Evolutionary conservation across 2,113 vertebrate species (phyloP).

Genomic region (Cyprinodon variegatus): DNA sequence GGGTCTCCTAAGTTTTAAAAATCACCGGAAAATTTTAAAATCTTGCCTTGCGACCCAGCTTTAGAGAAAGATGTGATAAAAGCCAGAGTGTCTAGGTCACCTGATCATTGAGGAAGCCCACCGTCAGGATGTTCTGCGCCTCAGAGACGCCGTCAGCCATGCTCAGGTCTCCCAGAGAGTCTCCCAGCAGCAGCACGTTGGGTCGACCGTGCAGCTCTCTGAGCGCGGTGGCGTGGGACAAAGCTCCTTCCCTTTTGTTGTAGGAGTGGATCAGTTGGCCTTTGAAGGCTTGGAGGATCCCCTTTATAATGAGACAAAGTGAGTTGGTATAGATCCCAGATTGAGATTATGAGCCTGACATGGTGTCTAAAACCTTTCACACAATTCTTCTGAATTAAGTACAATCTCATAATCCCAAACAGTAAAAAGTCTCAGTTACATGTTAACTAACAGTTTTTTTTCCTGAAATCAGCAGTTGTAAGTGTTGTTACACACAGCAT

Average conservation of each 20-base stretch:
- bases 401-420: too few species aligned
- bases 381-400: too few species aligned
- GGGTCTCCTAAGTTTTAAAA: too few species aligned
- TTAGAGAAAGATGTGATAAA: neutral
- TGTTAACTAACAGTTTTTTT: too few species aligned
- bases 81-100: constrained; percentile 49
- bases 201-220: constrained; percentile 79
- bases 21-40: too few species aligned
- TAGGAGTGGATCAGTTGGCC: constrained; percentile 88
- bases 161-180: constrained; percentile 89
- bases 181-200: constrained; percentile 87
- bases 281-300: constrained; percentile 84
- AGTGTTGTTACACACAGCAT: constrained; percentile 74
- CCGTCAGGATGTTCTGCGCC: constrained; percentile 84
- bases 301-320: constrained; percentile 67
- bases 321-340: too few species aligned
- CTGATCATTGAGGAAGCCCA: constrained; percentile 92
- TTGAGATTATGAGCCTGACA: too few species aligned
- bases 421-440: too few species aligned
- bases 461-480: too few species aligned
- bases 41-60: too few species aligned
- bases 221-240: constrained; percentile 77
- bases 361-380: too few species aligned
- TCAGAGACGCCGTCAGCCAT: constrained; percentile 87
- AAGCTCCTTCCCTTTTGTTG: constrained; percentile 86